Percentiles rank a stretch among this genome's conserved stretches.
phyloP scores from a whole-genome alignment of 2,113 vertebrate species.

The Leptodactylus fuscus region DNA sequence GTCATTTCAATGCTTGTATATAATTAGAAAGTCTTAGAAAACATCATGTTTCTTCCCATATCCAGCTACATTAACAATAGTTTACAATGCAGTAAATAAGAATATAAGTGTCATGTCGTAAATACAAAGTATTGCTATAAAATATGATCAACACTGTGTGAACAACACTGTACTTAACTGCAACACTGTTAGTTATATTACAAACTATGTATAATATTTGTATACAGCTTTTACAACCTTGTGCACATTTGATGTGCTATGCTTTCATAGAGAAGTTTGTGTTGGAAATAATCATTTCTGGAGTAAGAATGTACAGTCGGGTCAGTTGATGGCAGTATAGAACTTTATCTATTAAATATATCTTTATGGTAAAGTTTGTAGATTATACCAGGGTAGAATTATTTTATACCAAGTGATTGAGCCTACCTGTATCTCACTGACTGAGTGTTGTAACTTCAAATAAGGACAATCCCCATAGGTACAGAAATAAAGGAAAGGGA shows the following conservation, averaged over 20 bases:
- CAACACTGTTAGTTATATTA: too few relatives aligned
- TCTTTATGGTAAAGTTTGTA: not conserved
- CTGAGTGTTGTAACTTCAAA: not conserved
- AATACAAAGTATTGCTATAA: not conserved
- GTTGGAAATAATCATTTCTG: not conserved
- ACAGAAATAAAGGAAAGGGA: too few relatives aligned
- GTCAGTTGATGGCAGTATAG: not conserved
- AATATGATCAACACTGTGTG: too few relatives aligned
- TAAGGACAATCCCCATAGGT: not conserved
- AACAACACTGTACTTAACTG: not conserved
- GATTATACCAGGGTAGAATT: not conserved
- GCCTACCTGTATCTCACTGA: not conserved
- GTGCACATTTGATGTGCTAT: not conserved
- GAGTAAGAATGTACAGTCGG: not conserved
- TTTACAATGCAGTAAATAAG: not conserved
- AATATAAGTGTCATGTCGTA: not conserved
- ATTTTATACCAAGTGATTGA: not conserved
- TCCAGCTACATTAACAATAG: not conserved
- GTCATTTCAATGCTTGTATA: slow-evolving; percentile 78
- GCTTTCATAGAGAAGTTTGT: not conserved
- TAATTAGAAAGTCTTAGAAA: slow-evolving; percentile 66
- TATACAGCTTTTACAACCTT: not conserved
- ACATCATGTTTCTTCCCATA: not conserved
- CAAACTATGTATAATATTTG: too few relatives aligned
- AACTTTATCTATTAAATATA: not conserved